Base-by-base conservation (phyloP, 2,797 vertebrate species). In the Phoeniculus purpureus region DNA sequence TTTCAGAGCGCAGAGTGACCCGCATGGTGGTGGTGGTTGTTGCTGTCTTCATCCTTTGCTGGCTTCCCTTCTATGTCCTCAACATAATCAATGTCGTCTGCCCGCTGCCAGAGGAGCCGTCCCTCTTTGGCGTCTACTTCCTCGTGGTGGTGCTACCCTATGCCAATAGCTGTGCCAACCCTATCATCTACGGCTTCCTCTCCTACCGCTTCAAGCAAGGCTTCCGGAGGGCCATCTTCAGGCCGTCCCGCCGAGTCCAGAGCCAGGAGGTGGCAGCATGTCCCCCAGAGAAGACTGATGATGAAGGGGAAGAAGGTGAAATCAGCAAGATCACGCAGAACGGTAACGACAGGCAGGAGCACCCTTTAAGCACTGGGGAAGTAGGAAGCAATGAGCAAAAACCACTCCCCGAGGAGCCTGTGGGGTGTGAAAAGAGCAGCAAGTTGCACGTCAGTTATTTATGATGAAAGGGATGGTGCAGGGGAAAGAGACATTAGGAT, bases 141-240 rank as follows among this genome's bases (percentile, higher is more conserved):
- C 98, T 99, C 2, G 98, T 98, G 5, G 99, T 99, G 91, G 98
- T 98, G 73, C 96, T 99, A 90, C 98, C 99, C 0, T 99, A 99
- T 0, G 98, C 98, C 96, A 99, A 99, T 97, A 99, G 99, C 96
- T 99, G 99, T 2, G 98, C 99, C 96, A 99, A 99, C 90, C 99
- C 99, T 10, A 96, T 99, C 94, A 99, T 99, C 74, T 99, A 99
- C 0, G 98, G 98, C 94, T 99, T 99, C 94, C 98, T 99, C 92
- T 99, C 98, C 8, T 98, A 99, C 94, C 99, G 99, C 97, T 99
- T 99, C 97, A 98, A 98, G 95, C 98, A 99, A 96, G 99, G 99
- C 85, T 99, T 99, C 97, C 98, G 98, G 81, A 98, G 98, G 94
- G 98, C 98, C 89, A 91, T 98, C 89, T 86, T 98, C 68, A 96